These are phyloP conservation scores for Alectura lathami DNA, from an alignment of 2,113 vertebrate species.

Conservation along the genomic window DNA sequence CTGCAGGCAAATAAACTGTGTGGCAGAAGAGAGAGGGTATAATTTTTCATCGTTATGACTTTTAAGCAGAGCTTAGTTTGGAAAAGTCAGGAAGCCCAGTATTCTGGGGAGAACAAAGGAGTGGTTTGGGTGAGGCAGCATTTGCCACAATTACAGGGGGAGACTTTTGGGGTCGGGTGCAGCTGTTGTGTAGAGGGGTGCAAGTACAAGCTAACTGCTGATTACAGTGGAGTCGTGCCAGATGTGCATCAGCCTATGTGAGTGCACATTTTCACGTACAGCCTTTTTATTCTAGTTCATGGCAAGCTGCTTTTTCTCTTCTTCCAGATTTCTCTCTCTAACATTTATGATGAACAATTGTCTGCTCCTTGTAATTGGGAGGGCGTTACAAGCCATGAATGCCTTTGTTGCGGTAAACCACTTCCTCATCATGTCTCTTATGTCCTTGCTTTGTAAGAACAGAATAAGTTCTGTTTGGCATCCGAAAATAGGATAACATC, in stretches of 20 bases:
- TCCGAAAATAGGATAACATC: background rate
- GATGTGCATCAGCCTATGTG: background rate
- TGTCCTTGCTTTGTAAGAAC: background rate
- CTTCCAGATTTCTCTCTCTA: conserved; percentile 1
- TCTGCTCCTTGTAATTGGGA: conserved; percentile 27
- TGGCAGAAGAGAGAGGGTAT: background rate
- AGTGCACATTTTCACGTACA: background rate
- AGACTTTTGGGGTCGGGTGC: background rate
- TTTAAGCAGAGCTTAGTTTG: background rate
- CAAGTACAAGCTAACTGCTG: background rate
- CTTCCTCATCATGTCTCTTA: conserved; percentile 17
- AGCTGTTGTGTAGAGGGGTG: background rate
- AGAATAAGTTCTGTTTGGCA: conserved; percentile 14
- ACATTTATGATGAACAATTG: conserved; percentile 34
- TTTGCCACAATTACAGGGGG: conserved; percentile 21
- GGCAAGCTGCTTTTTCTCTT: background rate
- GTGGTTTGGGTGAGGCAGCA: background rate
- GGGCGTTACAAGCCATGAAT: background rate
- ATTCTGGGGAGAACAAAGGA: background rate
- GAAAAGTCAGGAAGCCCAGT: background rate
- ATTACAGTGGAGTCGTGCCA: background rate
- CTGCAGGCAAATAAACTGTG: background rate
- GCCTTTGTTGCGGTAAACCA: conserved; percentile 18
- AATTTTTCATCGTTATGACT: background rate
- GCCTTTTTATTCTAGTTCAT: background rate